Conservation (phyloP, 2,797 vertebrate genomes). For the Calcarius lapponicus region DNA sequence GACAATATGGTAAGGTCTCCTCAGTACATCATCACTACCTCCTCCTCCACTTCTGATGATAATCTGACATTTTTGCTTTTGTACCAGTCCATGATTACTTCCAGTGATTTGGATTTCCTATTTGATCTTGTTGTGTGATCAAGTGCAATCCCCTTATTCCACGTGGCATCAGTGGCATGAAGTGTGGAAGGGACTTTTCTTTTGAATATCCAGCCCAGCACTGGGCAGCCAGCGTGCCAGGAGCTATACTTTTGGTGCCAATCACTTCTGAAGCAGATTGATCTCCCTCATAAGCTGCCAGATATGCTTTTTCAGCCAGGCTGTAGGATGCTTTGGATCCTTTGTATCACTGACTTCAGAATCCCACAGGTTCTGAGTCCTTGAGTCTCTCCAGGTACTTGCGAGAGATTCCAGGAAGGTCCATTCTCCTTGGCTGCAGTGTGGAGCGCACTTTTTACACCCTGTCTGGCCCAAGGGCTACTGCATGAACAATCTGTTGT, state of each 20-base stretch:
- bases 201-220: neutral
- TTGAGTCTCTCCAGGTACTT: neutral
- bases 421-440: neutral
- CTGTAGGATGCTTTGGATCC: neutral
- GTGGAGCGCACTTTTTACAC: neutral
- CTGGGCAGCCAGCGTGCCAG: neutral
- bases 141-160: neutral
- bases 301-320: neutral
- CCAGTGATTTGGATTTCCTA: neutral
- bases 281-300: neutral
- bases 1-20: neutral
- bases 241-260: neutral
- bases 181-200: neutral
- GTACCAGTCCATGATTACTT: neutral
- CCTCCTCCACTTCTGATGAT: neutral
- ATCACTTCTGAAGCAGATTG: neutral
- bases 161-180: fast-evolving
- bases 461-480: neutral
- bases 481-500: neutral
- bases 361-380: neutral
- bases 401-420: neutral
- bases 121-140: neutral
- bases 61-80: neutral
- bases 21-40: neutral
- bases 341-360: neutral